Conservation (phyloP, 2,797 vertebrate species). For the Champsocephalus gunnari region DNA sequence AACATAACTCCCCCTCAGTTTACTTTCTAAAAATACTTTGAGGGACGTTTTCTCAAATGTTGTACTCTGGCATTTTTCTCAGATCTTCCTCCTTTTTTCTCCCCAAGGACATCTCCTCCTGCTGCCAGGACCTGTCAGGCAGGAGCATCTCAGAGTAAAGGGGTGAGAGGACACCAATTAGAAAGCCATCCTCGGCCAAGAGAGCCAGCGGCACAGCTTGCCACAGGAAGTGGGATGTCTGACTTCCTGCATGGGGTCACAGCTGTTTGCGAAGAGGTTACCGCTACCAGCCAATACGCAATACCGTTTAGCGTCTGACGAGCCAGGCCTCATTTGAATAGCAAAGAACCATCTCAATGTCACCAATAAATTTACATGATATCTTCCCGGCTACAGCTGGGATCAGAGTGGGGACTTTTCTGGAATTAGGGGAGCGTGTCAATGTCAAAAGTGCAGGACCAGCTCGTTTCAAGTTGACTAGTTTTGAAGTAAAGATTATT, state of each 20-base stretch:
- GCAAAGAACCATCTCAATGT: slow-evolving; percentile 88
- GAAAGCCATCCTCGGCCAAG: slow-evolving; percentile 92
- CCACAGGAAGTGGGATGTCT: slow-evolving; percentile 89
- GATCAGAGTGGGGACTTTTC: slow-evolving; percentile 80
- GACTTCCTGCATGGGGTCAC: slow-evolving; percentile 93
- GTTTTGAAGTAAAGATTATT: slow-evolving; percentile 65
- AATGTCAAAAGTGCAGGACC: slow-evolving; percentile 79
- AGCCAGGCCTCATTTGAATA: slow-evolving; percentile 88
- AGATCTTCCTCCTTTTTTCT: slow-evolving; percentile 87
- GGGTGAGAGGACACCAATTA: slow-evolving; percentile 99
- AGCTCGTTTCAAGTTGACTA: slow-evolving; percentile 65
- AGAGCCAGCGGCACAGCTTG: slow-evolving; percentile 93
- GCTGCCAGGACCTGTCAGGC: slow-evolving; percentile 96
- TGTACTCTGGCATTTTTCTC: slow-evolving; percentile 87
- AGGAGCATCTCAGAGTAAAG: slow-evolving; percentile 90
- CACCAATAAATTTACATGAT: slow-evolving; percentile 90
- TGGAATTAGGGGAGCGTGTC: slow-evolving; percentile 81
- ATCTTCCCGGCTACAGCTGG: slow-evolving; percentile 81
- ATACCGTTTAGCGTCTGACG: slow-evolving; percentile 83
- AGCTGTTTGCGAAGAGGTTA: slow-evolving; percentile 89
- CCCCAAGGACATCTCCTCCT: slow-evolving; percentile 95
- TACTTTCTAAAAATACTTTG: slow-evolving; percentile 81
- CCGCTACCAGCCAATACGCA: slow-evolving; percentile 80
- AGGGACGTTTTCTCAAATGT: slow-evolving; percentile 83
- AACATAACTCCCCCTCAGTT: slow-evolving; percentile 81